Evolutionary conservation across 1,140 invertebrate genomes (phyloP), one percentile per base, ranked within the genome.

Genomic region (Caerostris darwini): DNA sequence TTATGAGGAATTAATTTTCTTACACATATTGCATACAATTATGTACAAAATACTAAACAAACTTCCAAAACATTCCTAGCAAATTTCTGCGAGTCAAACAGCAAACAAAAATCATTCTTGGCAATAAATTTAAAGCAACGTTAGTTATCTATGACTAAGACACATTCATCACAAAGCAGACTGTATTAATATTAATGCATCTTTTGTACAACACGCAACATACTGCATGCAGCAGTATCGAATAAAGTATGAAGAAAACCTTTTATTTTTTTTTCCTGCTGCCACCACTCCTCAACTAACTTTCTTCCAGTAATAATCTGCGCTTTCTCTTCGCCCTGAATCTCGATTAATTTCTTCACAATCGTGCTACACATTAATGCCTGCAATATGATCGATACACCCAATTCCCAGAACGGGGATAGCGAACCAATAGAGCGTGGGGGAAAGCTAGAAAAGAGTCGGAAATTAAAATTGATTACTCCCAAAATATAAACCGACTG

Each of bases 381-480:
- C n/a, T 56, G 34, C 90, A 17, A 57, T 92, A 85, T 83, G 90
- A 92, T 92, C 81, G 81, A 92, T 92, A 92, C 34, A 54, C 4
- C 34, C 81, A 54, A 92, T 92, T 92, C 90, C 58, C 19, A 17
- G 5, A 77, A 19, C 89, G 10, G 71, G 53, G 34, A 57, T 85
- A 83, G 85, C 77, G 90, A 92, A 3, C 90, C 90, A 77, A 92
- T 92, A 92, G 17, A 67, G 61, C 56, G 50, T 81, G 17, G 17
- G 10, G 19, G 34, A 5, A 6, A 10, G 64, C 12, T 12, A 67
- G n/a, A 14, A 67, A 14, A n/a, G 69, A 53, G 90, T 34, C 34
- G 2, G 90, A 92, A 92, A 92, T 92, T 92, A 92, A 92, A 92
- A 92, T 92, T 92, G 90, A 92, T 92, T 92, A 85, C 90, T 92